Base-by-base conservation (phyloP, 2,888 invertebrate genomes). In the Endotricha flammealis region DNA sequence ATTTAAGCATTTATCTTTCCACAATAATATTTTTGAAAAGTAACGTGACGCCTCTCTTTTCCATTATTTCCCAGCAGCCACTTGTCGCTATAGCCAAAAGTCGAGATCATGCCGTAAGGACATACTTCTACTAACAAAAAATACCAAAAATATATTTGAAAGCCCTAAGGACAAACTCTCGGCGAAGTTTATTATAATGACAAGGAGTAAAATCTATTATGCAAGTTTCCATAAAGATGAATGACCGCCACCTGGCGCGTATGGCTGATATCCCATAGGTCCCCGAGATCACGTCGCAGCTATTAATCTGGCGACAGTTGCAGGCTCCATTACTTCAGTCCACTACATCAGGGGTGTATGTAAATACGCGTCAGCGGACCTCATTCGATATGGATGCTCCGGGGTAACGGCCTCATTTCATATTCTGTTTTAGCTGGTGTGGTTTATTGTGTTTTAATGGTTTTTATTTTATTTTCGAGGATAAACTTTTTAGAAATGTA, bases 261-360 rank as follows among this genome's bases (percentile, higher is more conserved):
- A 45, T 52, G 54, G 54, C 57, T 57, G 48, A 57, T 56, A 53
- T 50, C 41, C 51, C 52, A 50, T 49, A 49, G 38, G 46, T 44
- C 39, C 41, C 38, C 36, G 39, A 38, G 48, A 61, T 60, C 73
- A 67, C 66, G 69, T 58, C 29, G 39, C 11, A 16, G 43, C 61
- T 59, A 75, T 76, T 62, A 73, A 61, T 75, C 67, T 63, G 57
- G 60, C 56, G 52, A 53, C 75, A 70, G 67, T 59, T 74, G 73
- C 60, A 50, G 39, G 46, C 30, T 31, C 38, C 36, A 36, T 41
- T 39, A 39, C 29, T 23, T 22, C 6, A 23, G 23, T 10, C 24
- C 29, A 33, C 32, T 31, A 34, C 34, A 28, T 34, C 34, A 27
- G 25, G 25, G 33, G 12, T 27, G 12, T 10, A 35, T 29, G 28